These are phyloP conservation scores for Platypus cylindrus DNA, from an alignment of 2,888 invertebrate genomes.

Conservation along the genomic window DNA sequence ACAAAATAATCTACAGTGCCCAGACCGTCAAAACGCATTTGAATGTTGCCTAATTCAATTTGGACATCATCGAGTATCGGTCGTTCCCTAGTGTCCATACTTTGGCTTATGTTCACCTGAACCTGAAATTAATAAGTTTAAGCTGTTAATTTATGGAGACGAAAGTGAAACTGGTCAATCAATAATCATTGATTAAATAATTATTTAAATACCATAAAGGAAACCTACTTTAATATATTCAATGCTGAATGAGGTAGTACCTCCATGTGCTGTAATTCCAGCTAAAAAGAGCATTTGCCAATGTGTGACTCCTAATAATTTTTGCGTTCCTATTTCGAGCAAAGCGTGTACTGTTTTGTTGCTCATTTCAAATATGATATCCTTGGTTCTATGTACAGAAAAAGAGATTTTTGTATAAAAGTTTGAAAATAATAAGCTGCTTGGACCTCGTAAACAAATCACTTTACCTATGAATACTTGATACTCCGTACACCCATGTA, in stretches of 20 bases:
- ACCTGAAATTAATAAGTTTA: conserved; percentile 35
- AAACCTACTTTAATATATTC: conserved; percentile 52
- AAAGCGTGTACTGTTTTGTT: conserved; percentile 56
- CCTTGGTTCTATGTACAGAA: conserved; percentile 46
- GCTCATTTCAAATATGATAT: conserved; percentile 58
- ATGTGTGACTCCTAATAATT: conserved; percentile 60
- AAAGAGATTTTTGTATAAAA: neutral
- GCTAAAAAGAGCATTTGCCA: conserved; percentile 64
- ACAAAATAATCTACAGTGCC: conserved; percentile 76
- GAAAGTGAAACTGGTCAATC: neutral
- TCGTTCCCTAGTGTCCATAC: conserved; percentile 61
- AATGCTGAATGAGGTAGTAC: conserved; percentile 64
- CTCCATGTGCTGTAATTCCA: conserved; percentile 54
- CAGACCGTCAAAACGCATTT: conserved; percentile 70
- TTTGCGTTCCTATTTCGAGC: conserved; percentile 68
- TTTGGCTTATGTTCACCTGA: conserved; percentile 56
- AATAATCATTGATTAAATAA: conserved; percentile 1
- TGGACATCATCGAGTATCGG: conserved; percentile 62
- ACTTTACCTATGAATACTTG: conserved; percentile 54
- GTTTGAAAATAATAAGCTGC: neutral
- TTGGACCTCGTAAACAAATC: neutral
- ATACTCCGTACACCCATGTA: conserved; percentile 67
- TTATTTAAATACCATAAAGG: neutral
- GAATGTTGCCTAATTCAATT: conserved; percentile 59
- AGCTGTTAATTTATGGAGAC: no score